phyloP scores from a whole-genome alignment of 2,797 vertebrate genomes.

The Schizothorax lantsangensis region DNA sequence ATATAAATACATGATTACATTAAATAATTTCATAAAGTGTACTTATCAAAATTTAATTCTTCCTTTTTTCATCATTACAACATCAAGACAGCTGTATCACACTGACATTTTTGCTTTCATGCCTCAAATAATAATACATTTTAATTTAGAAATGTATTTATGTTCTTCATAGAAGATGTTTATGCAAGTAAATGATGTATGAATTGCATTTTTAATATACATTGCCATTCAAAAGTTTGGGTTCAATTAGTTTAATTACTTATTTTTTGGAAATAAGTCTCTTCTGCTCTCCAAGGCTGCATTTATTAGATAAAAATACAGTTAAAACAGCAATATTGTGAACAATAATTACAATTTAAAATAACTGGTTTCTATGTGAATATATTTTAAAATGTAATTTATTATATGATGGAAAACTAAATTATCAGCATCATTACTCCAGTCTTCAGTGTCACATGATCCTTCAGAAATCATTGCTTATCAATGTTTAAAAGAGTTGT shows the following conservation, averaged over 20 bases:
- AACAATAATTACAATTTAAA: background rate
- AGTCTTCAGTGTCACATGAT: background rate
- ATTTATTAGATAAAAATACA: background rate
- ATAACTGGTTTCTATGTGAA: background rate
- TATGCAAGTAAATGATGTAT: background rate
- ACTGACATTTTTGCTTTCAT: background rate
- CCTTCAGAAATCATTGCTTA: background rate
- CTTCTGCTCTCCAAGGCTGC: background rate
- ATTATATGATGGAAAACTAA: background rate
- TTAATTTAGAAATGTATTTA: background rate
- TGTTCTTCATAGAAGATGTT: background rate
- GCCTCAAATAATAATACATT: background rate
- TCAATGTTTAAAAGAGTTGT: too few species aligned
- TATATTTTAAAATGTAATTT: background rate
- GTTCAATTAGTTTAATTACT: background rate
- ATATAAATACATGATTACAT: background rate
- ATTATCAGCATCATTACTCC: background rate
- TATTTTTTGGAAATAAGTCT: background rate
- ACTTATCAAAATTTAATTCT: background rate
- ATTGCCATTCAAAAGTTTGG: background rate
- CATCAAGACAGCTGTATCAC: background rate
- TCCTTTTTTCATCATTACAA: background rate
- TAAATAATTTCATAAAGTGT: background rate
- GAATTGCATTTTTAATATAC: background rate
- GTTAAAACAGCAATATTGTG: background rate